phyloP scores from a whole-genome alignment of 1,140 invertebrate species.

The Coenobita brevimanus region DNA sequence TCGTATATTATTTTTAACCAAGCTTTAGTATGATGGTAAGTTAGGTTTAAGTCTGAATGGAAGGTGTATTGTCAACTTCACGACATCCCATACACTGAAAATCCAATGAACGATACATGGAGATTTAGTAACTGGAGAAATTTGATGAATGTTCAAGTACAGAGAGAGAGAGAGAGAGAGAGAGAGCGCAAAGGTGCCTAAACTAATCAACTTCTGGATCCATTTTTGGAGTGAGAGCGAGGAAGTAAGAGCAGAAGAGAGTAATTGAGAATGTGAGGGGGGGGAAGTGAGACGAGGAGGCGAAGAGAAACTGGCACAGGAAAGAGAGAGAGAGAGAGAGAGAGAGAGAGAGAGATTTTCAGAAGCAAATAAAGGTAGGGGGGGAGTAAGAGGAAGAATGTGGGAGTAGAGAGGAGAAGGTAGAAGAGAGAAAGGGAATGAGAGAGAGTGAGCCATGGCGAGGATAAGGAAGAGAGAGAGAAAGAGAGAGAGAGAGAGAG shows the following conservation, averaged over 20 bases:
- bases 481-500: conserved; percentile 25
- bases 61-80: too few species aligned
- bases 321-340: too few species aligned
- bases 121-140: too few species aligned
- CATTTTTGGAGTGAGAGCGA: not conserved
- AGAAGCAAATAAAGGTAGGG: too few species aligned
- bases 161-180: not conserved
- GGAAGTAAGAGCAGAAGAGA: not conserved
- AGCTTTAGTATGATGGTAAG: too few species aligned
- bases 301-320: too few species aligned
- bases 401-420: not conserved
- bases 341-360: not conserved
- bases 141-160: too few species aligned
- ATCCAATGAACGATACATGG: too few species aligned
- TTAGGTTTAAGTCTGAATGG: too few species aligned
- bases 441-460: not conserved
- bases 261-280: not conserved
- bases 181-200: not conserved
- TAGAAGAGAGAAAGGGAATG: not conserved
- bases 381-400: not conserved
- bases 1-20: too few species aligned
- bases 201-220: not conserved
- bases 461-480: not conserved
- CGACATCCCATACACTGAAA: too few species aligned
- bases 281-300: not conserved